A percentile compares a stretch with the other conserved stretches of the same genome.
Conservation (phyloP, 2,797 vertebrate genomes). For the Balearica regulorum region DNA sequence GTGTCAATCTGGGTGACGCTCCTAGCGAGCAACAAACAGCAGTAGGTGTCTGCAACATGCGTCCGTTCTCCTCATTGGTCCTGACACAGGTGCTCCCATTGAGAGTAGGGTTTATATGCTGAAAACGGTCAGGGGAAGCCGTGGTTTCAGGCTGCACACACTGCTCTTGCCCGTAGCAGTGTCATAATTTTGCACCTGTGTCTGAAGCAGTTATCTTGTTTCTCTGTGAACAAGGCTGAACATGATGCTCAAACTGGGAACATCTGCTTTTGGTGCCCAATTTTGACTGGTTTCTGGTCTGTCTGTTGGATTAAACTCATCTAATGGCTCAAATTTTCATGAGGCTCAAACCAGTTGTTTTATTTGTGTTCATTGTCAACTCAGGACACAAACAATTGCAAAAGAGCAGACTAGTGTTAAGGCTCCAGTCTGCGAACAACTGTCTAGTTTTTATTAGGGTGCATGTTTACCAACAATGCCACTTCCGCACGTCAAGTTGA, state of each 20-base stretch:
- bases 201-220: slow-evolving; percentile 53
- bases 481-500: background rate
- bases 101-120: slow-evolving; percentile 40
- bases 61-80: slow-evolving; percentile 47
- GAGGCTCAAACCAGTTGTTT: background rate
- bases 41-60: slow-evolving; percentile 25
- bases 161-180: slow-evolving; percentile 43
- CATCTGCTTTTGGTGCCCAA: slow-evolving; percentile 57
- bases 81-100: slow-evolving; percentile 50
- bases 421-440: background rate
- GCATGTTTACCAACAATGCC: background rate
- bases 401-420: background rate
- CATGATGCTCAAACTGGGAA: slow-evolving; percentile 47
- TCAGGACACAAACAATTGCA: background rate
- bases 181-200: slow-evolving; percentile 70
- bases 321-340: background rate
- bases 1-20: slow-evolving; percentile 19
- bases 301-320: background rate
- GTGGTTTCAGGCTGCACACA: slow-evolving; percentile 28
- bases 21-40: slow-evolving; percentile 41
- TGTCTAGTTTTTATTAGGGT: background rate
- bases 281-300: slow-evolving; percentile 42
- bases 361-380: background rate
- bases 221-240: slow-evolving; percentile 49
- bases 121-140: slow-evolving; percentile 43